Evolutionary conservation across 1,140 invertebrate species (phyloP).

Genomic region (Drosophila teissieri): DNA sequence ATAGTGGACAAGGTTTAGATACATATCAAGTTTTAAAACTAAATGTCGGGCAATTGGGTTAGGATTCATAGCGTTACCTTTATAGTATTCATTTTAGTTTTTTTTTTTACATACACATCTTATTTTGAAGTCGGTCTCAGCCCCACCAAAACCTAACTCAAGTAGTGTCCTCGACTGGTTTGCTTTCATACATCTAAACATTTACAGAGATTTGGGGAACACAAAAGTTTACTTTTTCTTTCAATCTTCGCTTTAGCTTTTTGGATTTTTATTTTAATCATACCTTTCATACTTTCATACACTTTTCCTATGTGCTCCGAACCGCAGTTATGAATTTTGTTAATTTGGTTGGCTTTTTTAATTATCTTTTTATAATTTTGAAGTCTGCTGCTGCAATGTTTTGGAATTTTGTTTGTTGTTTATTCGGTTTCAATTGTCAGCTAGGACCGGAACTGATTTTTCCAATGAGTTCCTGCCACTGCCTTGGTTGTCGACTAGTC

Average conservation of each 20-base stretch:
- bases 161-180: constrained; percentile 47
- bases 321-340: constrained; percentile 62
- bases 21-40: constrained; percentile 51
- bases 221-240: constrained; percentile 46
- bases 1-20: constrained; percentile 10
- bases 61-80: constrained; percentile 51
- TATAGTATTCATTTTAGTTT: constrained; percentile 48
- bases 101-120: constrained; percentile 73
- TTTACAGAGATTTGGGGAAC: constrained; percentile 72
- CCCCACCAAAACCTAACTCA: constrained; percentile 69
- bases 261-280: constrained; percentile 46
- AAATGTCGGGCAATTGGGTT: constrained; percentile 46
- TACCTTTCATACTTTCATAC: constrained; percentile 60
- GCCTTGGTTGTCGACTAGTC: constrained; percentile 72
- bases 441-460: constrained; percentile 16
- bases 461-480: constrained; percentile 20
- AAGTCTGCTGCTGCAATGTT: constrained; percentile 69
- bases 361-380: constrained; percentile 57
- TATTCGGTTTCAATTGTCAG: constrained; percentile 57
- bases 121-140: constrained; percentile 57
- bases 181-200: constrained; percentile 72
- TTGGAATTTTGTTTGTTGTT: constrained; percentile 74
- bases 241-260: constrained; percentile 4
- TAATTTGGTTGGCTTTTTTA: constrained; percentile 41
- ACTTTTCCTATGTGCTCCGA: constrained; percentile 37